Conservation (phyloP, 1,140 invertebrate genomes). For the Micrasema longulum region DNA sequence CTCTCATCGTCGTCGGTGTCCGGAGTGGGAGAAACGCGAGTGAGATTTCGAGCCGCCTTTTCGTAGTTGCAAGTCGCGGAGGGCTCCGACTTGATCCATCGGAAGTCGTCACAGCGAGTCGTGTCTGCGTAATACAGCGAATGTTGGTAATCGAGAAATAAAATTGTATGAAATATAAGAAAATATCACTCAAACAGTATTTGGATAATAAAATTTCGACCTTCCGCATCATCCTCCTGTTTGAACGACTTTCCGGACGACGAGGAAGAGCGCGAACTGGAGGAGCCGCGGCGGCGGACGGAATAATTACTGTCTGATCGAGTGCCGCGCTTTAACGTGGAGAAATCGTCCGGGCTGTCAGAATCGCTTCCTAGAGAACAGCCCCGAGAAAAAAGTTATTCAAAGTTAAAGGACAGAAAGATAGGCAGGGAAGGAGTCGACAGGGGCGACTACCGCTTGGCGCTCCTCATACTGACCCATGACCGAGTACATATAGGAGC, state of each 20-base stretch:
- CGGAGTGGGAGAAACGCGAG: constrained; percentile 12
- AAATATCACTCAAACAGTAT: constrained; percentile 38
- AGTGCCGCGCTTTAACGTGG: constrained; percentile 62
- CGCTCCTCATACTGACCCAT: constrained; percentile 63
- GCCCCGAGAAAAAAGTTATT: constrained; percentile 40
- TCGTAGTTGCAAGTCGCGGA: constrained; percentile 30
- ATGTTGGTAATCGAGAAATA: constrained; percentile 35
- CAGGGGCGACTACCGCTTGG: constrained; percentile 49
- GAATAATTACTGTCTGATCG: constrained; percentile 59
- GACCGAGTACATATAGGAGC: constrained; percentile 67
- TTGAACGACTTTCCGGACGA: constrained; percentile 60
- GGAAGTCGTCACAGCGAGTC: constrained; percentile 71
- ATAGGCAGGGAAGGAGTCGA: constrained; percentile 50
- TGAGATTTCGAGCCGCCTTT: constrained; percentile 3
- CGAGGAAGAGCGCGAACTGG: constrained; percentile 58
- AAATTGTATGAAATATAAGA: constrained; percentile 12
- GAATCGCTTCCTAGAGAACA: constrained; percentile 63
- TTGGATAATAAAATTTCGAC: constrained; percentile 39
- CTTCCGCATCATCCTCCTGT: constrained; percentile 58
- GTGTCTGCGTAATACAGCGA: constrained; percentile 57
- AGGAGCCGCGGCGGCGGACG: constrained; percentile 54
- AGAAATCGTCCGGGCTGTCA: constrained; percentile 62
- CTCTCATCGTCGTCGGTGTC: constrained; percentile 42
- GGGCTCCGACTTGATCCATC: constrained; percentile 65
- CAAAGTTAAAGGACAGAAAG: constrained; percentile 49